Conservation (phyloP, 1,140 invertebrate species). For the Diorhabda carinulata region DNA sequence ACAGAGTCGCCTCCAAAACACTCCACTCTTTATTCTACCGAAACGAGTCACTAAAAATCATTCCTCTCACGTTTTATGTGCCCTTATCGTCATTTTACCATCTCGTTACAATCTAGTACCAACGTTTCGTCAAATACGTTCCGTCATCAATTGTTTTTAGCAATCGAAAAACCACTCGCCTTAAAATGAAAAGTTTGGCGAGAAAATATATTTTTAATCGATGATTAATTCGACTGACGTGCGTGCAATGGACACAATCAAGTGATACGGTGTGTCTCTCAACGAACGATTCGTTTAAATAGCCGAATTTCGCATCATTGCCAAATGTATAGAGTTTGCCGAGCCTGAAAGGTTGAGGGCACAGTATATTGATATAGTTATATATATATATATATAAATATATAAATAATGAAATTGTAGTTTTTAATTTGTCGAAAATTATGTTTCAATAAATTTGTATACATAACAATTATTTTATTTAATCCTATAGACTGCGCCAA, state of each 20-base stretch:
- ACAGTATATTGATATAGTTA: constrained; percentile 26
- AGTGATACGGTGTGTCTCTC: constrained; percentile 26
- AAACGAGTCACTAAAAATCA: too few species aligned
- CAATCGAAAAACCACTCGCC: too few species aligned
- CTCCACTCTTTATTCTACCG: too few species aligned
- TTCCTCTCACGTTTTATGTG: too few species aligned
- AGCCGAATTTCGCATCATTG: constrained; percentile 32
- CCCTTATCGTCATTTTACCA: too few species aligned
- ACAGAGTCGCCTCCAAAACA: too few species aligned
- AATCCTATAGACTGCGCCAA: neutral
- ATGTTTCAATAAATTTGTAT: constrained; percentile 46
- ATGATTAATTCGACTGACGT: constrained; percentile 27
- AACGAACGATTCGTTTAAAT: constrained; percentile 31
- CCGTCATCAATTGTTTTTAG: too few species aligned
- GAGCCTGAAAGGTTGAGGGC: constrained; percentile 12
- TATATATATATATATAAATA: too few species aligned
- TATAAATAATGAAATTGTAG: constrained; percentile 33
- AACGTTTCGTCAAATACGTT: too few species aligned
- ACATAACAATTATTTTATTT: constrained; percentile 24
- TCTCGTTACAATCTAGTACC: too few species aligned
- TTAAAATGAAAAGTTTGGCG: too few species aligned
- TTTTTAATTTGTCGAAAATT: constrained; percentile 37
- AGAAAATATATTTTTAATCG: constrained; percentile 17
- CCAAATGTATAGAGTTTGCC: constrained; percentile 41
- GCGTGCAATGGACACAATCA: constrained; percentile 38